A percentile compares a stretch with the other conserved stretches of the same genome.
phyloP scores from a whole-genome alignment of 2,888 invertebrate genomes.

The Paralinhomoeus sp. region DNA sequence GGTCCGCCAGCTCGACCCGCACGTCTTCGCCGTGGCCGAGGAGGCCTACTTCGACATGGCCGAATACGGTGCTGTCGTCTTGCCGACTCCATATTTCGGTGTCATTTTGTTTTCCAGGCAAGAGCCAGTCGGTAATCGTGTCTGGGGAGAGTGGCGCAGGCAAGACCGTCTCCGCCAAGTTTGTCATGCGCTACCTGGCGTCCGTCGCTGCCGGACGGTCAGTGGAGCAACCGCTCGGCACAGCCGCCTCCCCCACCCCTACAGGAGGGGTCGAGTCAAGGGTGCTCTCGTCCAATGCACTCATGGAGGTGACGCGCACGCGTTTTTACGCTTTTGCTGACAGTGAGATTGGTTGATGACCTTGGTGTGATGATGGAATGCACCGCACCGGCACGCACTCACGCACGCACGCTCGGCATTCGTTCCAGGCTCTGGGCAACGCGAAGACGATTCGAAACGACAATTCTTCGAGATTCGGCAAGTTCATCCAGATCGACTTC shows the following conservation, averaged over 20 bases:
- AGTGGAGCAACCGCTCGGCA: no score
- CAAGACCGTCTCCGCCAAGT: constrained; percentile 94
- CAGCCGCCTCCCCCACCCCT: no score
- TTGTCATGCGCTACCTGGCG: constrained; percentile 55
- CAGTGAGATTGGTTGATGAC: no score
- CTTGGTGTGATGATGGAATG: no score
- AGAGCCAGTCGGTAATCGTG: constrained; percentile 45
- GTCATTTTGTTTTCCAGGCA: constrained; percentile 14
- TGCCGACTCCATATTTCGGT: no score
- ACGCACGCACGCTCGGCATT: no score
- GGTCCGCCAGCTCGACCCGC: constrained; percentile 51
- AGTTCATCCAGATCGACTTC: constrained; percentile 34
- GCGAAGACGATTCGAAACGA: constrained; percentile 75
- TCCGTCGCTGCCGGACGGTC: constrained; percentile 10
- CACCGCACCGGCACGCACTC: no score
- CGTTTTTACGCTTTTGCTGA: no score
- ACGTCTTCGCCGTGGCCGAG: constrained; percentile 93
- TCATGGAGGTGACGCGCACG: constrained; percentile 54
- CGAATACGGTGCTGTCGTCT: not conserved
- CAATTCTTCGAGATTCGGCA: constrained; percentile 89
- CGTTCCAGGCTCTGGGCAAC: constrained; percentile 87
- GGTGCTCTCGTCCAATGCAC: constrained; percentile 85
- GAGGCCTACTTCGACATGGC: constrained; percentile 48
- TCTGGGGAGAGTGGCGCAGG: constrained; percentile 92
- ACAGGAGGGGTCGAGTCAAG: constrained; percentile 38